These are phyloP conservation scores for Casuarius casuarius DNA, from an alignment of 2,113 vertebrate species.

Conservation along the genomic window DNA sequence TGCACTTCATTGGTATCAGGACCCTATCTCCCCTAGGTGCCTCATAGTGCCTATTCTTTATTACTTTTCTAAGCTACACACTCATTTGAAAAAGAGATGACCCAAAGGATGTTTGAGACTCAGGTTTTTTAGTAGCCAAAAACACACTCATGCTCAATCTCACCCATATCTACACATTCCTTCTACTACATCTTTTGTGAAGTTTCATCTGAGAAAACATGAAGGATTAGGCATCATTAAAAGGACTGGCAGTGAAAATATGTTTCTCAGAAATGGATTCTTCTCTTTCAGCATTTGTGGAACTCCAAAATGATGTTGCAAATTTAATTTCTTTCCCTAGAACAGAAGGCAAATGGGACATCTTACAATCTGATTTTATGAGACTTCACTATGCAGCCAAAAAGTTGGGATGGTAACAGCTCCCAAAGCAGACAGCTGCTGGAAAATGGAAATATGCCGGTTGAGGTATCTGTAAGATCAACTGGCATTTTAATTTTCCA, in stretches of 20 bases:
- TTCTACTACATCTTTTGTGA: background rate
- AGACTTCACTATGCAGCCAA: background rate
- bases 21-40: background rate
- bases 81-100: background rate
- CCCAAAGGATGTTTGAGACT: background rate
- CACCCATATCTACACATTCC: background rate
- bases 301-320: background rate
- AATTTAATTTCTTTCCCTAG: background rate
- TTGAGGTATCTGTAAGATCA: background rate
- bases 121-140: background rate
- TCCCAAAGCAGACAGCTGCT: background rate
- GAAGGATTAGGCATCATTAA: background rate
- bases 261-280: background rate
- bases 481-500: background rate
- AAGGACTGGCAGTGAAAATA: background rate
- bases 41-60: background rate
- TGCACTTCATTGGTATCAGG: background rate
- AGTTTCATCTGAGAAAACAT: background rate
- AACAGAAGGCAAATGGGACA: background rate
- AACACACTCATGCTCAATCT: background rate
- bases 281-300: background rate
- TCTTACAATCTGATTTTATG: background rate
- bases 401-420: background rate
- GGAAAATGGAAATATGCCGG: background rate
- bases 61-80: background rate